A percentile compares a stretch with the other conserved stretches of the same genome.
Evolutionary conservation across 2,888 invertebrate genomes (phyloP).

Genomic region (Malachius bipustulatus): DNA sequence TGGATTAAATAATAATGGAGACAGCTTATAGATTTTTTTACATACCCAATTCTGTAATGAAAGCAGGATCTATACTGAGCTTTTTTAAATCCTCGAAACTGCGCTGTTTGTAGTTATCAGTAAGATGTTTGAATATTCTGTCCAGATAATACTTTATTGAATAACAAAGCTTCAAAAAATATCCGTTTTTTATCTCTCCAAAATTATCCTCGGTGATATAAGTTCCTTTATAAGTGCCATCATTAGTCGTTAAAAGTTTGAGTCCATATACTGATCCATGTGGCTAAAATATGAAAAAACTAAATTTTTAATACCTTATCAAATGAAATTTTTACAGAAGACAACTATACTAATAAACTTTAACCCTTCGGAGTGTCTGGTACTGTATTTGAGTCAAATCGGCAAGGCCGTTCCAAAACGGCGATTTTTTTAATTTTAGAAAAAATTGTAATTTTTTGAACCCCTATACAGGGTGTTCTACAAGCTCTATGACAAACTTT

Average conservation of each 20-base stretch:
- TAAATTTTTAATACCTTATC: too few relatives aligned
- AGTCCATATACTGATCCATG: conserved; percentile 31
- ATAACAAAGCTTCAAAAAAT: conserved; percentile 29
- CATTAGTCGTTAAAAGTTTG: conserved; percentile 25
- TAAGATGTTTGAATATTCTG: conserved; percentile 24
- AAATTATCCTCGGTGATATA: conserved; percentile 29
- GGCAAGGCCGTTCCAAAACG: too few relatives aligned
- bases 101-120: conserved; percentile 13
- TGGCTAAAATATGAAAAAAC: too few relatives aligned
- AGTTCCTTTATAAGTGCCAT: conserved; percentile 17
- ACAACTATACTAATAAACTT: too few relatives aligned
- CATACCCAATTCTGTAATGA: conserved; percentile 30
- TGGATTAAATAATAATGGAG: not conserved
- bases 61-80: conserved; percentile 27
- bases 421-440: too few relatives aligned
- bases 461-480: too few relatives aligned
- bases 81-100: conserved; percentile 25
- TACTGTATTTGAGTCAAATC: too few relatives aligned
- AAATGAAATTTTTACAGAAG: too few relatives aligned
- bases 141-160: conserved; percentile 26
- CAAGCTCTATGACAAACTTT: too few relatives aligned
- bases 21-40: conserved; percentile 5
- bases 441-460: too few relatives aligned
- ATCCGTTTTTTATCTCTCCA: conserved; percentile 28
- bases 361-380: too few relatives aligned